A percentile compares a stretch with the other conserved stretches of the same genome.
Evolutionary conservation across 2,797 vertebrate genomes (phyloP).

Genomic region (Acipenser oxyrinchus): DNA sequence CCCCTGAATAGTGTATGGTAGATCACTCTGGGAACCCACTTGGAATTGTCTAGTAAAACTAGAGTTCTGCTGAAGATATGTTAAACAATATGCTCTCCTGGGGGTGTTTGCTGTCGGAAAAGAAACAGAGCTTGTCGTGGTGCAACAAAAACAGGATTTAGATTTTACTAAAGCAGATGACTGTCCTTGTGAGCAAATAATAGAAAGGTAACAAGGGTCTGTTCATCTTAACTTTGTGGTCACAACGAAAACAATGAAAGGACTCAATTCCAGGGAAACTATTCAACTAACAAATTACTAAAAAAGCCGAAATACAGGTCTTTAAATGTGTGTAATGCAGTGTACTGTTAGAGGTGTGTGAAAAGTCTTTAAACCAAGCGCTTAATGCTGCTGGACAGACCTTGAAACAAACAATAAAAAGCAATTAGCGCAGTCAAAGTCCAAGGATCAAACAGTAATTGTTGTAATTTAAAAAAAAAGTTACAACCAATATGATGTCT

Average conservation of each 20-base stretch:
- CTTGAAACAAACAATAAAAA: too few species aligned
- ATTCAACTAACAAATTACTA: not conserved
- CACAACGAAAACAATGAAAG: not conserved
- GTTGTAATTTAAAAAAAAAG: not conserved
- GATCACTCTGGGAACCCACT: too few species aligned
- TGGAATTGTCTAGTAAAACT: not conserved
- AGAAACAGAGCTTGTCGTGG: not conserved
- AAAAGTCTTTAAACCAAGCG: too few species aligned
- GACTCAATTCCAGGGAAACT: not conserved
- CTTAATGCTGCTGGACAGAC: too few species aligned
- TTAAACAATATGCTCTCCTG: not conserved
- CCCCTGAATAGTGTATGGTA: too few species aligned
- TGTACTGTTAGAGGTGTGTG: not conserved
- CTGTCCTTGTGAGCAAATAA: slow-evolving; percentile 2
- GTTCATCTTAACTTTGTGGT: not conserved
- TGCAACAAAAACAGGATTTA: not conserved
- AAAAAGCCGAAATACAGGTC: not conserved
- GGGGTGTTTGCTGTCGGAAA: not conserved
- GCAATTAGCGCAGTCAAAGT: too few species aligned
- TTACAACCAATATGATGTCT: too few species aligned
- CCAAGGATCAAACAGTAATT: not conserved
- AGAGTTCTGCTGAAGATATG: not conserved
- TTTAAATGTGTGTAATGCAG: not conserved
- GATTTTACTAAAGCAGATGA: not conserved
- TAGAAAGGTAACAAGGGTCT: not conserved